Conservation (phyloP, 2,888 invertebrate species). For the Tetramorium bicarinatum region DNA sequence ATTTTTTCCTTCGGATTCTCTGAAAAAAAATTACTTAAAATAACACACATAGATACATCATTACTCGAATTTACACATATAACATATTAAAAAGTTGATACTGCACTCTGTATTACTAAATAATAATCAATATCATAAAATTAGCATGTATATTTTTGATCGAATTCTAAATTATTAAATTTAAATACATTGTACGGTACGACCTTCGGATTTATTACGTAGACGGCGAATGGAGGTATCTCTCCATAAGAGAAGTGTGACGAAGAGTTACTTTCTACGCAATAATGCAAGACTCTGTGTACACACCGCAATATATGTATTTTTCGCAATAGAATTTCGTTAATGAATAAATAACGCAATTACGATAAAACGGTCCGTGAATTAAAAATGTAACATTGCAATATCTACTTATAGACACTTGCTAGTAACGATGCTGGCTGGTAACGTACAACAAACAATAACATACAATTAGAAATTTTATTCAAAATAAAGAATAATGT, state of each 20-base stretch:
- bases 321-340: conserved; percentile 13
- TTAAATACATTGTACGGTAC: background rate
- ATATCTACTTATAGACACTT: background rate
- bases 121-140: background rate
- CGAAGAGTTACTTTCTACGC: conserved; percentile 28
- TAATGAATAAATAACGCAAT: background rate
- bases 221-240: background rate
- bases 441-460: background rate
- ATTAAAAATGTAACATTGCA: background rate
- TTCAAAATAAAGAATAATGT: background rate
- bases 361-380: background rate
- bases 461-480: background rate
- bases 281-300: conserved; percentile 9
- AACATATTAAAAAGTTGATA: background rate
- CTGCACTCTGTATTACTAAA: background rate
- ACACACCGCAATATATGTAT: background rate
- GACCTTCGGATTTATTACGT: conserved; percentile 6
- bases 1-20: background rate
- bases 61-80: background rate
- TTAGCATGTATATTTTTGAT: background rate
- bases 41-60: background rate
- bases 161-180: background rate
- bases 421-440: background rate
- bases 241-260: conserved; percentile 2
- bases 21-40: background rate